A percentile compares a stretch with the other conserved stretches of the same genome.
These are phyloP conservation scores for Polyodon spathula DNA, from an alignment of 2,113 vertebrate genomes.

Conservation along the genomic window DNA sequence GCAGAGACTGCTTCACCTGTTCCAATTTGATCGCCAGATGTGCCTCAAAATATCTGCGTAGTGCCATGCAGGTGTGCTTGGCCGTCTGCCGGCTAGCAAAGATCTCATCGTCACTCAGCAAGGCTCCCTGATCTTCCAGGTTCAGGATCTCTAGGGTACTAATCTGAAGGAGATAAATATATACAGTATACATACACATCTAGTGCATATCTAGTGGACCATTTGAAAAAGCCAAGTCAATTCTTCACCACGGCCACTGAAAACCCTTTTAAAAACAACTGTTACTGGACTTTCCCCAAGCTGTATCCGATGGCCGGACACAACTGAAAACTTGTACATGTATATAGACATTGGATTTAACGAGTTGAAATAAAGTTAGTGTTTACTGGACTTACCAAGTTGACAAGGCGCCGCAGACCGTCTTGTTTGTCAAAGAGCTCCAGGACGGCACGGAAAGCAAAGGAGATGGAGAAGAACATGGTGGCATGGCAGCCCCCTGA, in stretches of 20 bases:
- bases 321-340: no score
- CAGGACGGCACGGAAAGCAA: conserved; percentile 91
- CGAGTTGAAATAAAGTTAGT: background rate
- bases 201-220: no score
- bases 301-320: no score
- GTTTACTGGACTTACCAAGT: conserved; percentile 67
- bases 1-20: conserved; percentile 93
- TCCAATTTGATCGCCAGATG: conserved; percentile 95
- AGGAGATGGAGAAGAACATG: conserved; percentile 99
- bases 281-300: no score
- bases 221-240: no score
- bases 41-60: conserved; percentile 94
- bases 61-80: conserved; percentile 96
- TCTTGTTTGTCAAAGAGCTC: conserved; percentile 96
- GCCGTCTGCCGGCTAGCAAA: conserved; percentile 97
- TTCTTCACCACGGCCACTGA: no score
- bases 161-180: conserved; percentile 60
- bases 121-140: conserved; percentile 87
- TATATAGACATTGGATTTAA: no score
- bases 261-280: no score
- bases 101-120: conserved; percentile 94
- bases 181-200: background rate
- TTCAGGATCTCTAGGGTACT: conserved; percentile 96
- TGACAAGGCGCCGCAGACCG: conserved; percentile 88
- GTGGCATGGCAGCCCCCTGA: conserved; percentile 96